A percentile compares a stretch with the other conserved stretches of the same genome.
Conservation (phyloP, 2,888 invertebrate genomes). For the Desoria tigrina region DNA sequence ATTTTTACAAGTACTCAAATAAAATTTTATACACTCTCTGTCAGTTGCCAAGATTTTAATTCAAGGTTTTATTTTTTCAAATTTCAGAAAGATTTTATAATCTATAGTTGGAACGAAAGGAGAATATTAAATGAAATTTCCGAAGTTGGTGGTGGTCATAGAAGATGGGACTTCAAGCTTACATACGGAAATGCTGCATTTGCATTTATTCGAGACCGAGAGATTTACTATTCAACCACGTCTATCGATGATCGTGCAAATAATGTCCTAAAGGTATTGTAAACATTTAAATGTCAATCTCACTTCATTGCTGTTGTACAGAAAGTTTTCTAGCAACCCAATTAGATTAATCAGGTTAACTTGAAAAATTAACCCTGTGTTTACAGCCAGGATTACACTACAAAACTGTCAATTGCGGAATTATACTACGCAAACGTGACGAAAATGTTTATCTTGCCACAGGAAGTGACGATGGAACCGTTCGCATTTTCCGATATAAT, state of each 20-base stretch:
- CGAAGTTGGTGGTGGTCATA: slow-evolving; percentile 39
- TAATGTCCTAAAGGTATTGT: slow-evolving; percentile 3
- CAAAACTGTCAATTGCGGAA: slow-evolving; percentile 39
- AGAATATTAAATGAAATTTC: slow-evolving; percentile 31
- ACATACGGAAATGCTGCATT: slow-evolving; percentile 32
- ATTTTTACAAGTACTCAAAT: background rate
- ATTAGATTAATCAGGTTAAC: no score
- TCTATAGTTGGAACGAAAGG: slow-evolving; percentile 37
- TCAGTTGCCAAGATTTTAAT: background rate
- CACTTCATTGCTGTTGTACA: no score
- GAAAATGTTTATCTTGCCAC: slow-evolving; percentile 12
- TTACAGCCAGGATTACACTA: slow-evolving; percentile 41
- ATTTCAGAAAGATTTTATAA: slow-evolving; percentile 33
- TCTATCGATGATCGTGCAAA: background rate
- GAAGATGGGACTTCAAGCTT: slow-evolving; percentile 40
- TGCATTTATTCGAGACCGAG: slow-evolving; percentile 36
- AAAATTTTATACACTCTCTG: background rate
- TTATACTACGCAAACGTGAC: background rate
- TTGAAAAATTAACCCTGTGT: no score
- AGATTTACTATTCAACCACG: slow-evolving; percentile 21
- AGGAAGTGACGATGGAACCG: slow-evolving; percentile 42
- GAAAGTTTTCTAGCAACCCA: no score
- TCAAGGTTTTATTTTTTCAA: slow-evolving; percentile 11
- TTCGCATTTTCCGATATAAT: slow-evolving; percentile 37
- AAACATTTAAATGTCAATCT: slow-evolving; percentile 2